Evolutionary conservation across 1,140 invertebrate species (phyloP).

Genomic region (Batillaria attramentaria): DNA sequence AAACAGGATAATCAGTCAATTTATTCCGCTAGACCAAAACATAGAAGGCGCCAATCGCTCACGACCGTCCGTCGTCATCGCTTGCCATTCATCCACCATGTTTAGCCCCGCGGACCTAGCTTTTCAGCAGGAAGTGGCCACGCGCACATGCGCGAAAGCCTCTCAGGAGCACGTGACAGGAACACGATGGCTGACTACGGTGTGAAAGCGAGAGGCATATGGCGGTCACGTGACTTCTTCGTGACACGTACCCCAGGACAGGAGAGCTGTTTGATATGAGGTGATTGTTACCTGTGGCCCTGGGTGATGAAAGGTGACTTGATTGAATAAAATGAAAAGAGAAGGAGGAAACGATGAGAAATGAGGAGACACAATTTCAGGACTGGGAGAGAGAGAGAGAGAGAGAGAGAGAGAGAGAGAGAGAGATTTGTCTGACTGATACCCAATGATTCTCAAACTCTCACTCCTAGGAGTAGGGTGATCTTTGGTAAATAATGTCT

Average conservation of each 20-base stretch:
- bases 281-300: too few species aligned
- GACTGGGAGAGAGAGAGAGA: background rate
- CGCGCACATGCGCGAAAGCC: background rate
- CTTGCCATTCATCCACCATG: background rate
- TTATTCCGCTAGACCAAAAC: too few species aligned
- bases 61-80: too few species aligned
- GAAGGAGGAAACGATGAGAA: background rate
- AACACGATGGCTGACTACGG: background rate
- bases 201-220: background rate
- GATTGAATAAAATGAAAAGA: too few species aligned
- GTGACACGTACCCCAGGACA: too few species aligned
- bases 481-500: too few species aligned
- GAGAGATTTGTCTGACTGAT: background rate
- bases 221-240: background rate
- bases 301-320: slow-evolving; percentile 4
- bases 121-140: slow-evolving; percentile 8
- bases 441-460: too few species aligned
- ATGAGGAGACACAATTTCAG: background rate
- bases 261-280: too few species aligned
- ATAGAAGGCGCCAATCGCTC: too few species aligned
- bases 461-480: too few species aligned
- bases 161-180: background rate
- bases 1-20: too few species aligned
- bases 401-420: background rate
- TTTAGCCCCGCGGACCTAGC: background rate